Percentiles rank a stretch among this genome's conserved stretches.
Conservation (phyloP, 2,888 invertebrate genomes). For the Cosmorhoe ocellata region DNA sequence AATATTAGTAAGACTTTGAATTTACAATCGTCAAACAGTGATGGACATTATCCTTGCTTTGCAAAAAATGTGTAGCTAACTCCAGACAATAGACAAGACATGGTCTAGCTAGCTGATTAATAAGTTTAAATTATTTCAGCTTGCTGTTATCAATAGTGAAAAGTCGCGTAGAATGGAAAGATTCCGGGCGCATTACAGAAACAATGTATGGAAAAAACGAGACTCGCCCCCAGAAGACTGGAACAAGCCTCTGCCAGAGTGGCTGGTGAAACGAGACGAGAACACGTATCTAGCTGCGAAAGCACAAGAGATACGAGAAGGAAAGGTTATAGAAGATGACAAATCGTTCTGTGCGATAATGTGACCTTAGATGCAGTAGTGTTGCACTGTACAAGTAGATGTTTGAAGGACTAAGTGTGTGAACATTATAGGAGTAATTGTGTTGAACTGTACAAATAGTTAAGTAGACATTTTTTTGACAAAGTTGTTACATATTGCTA, state of each 20-base stretch:
- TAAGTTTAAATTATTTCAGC: slow-evolving; percentile 58
- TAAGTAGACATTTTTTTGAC: slow-evolving; percentile 27
- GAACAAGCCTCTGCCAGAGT: slow-evolving; percentile 90
- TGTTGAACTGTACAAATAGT: not conserved
- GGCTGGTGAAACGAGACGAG: slow-evolving; percentile 86
- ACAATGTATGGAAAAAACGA: slow-evolving; percentile 91
- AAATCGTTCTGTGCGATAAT: slow-evolving; percentile 62
- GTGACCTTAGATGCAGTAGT: slow-evolving; percentile 43
- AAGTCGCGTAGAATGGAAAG: slow-evolving; percentile 83
- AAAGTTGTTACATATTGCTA: not conserved
- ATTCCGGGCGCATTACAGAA: slow-evolving; percentile 85
- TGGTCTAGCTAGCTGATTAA: no score
- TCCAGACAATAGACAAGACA: no score
- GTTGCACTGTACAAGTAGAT: slow-evolving; percentile 15
- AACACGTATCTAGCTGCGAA: slow-evolving; percentile 85
- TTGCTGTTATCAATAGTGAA: slow-evolving; percentile 88
- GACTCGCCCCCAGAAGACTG: slow-evolving; percentile 90
- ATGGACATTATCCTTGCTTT: no score
- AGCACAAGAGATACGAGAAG: slow-evolving; percentile 83
- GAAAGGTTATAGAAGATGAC: slow-evolving; percentile 44
- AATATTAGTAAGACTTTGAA: no score
- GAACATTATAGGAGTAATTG: not conserved
- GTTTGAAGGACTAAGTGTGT: not conserved
- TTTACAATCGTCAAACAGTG: no score
- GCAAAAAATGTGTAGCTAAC: no score